Conservation (phyloP, 2,888 invertebrate species). For the Andrena fulva region DNA sequence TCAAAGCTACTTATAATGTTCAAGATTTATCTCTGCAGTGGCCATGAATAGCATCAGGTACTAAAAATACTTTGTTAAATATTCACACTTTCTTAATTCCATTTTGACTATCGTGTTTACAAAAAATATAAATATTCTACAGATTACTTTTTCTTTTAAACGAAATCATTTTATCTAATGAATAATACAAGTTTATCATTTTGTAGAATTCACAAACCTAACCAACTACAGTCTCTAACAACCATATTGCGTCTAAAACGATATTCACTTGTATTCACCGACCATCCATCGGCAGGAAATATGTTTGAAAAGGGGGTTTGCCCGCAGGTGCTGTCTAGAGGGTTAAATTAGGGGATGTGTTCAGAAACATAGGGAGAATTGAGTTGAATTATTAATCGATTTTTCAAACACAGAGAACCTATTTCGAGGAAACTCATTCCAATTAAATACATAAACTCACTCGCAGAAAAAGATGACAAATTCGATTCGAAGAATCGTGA, state of each 20-base stretch:
- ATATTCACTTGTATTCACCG: slow-evolving; percentile 13
- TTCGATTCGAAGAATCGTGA: too few species aligned
- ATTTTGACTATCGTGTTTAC: too few species aligned
- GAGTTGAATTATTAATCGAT: not conserved
- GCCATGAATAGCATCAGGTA: too few species aligned
- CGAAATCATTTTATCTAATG: too few species aligned
- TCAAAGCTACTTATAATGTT: too few species aligned
- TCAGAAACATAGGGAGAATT: not conserved
- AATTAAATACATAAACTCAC: not conserved
- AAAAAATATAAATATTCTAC: too few species aligned
- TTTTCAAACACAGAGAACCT: not conserved
- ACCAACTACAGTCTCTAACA: not conserved
- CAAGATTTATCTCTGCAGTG: too few species aligned
- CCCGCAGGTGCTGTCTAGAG: slow-evolving; percentile 27
- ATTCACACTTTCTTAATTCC: too few species aligned
- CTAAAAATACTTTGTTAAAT: too few species aligned
- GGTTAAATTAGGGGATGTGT: slow-evolving; percentile 14
- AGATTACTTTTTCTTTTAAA: too few species aligned
- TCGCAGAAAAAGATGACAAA: not conserved
- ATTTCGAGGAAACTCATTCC: not conserved
- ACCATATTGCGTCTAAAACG: not conserved
- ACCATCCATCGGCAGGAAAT: not conserved
- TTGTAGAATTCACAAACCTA: too few species aligned
- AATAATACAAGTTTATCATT: too few species aligned
- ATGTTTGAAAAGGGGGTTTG: slow-evolving; percentile 9